These are phyloP conservation scores for Drosophila pandora DNA, from an alignment of 1,140 invertebrate genomes.

Conservation along the genomic window DNA sequence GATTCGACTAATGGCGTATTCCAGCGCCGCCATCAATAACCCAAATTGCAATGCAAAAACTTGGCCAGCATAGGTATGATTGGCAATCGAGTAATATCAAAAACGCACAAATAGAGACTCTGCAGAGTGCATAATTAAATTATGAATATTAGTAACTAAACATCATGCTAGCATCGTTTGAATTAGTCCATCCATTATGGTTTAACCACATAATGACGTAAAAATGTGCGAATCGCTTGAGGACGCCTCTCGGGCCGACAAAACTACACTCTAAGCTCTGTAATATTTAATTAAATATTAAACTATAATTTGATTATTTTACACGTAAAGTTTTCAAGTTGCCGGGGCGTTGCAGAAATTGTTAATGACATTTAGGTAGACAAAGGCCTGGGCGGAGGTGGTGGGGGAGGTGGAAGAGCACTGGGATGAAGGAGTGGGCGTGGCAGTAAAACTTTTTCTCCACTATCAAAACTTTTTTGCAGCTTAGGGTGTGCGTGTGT, in stretches of 20 bases:
- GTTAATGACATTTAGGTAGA: conserved; percentile 70
- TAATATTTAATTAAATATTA: conserved; percentile 77
- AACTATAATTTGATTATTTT: conserved; percentile 75
- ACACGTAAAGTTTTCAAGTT: conserved; percentile 69
- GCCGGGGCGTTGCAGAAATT: conserved; percentile 66
- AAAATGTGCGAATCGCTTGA: background rate
- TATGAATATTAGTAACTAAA: conserved; percentile 36
- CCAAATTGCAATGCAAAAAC: conserved; percentile 15
- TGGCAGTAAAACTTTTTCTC: conserved; percentile 46
- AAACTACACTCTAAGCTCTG: conserved; percentile 42
- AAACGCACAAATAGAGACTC: conserved; percentile 31
- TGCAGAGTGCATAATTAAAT: conserved; percentile 52
- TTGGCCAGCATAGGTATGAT: conserved; percentile 25
- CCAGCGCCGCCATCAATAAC: conserved; percentile 8
- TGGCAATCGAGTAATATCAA: background rate
- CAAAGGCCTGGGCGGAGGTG: background rate
- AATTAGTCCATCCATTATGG: background rate
- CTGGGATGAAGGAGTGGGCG: background rate
- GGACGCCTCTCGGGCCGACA: background rate
- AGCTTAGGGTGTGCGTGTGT: conserved; percentile 44
- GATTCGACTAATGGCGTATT: conserved; percentile 65
- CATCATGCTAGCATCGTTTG: background rate
- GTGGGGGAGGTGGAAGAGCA: no score
- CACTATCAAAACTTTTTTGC: conserved; percentile 60
- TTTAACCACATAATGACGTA: background rate